These are phyloP conservation scores for Eugnorisma glareosa DNA, from an alignment of 2,888 invertebrate species.

Conservation along the genomic window DNA sequence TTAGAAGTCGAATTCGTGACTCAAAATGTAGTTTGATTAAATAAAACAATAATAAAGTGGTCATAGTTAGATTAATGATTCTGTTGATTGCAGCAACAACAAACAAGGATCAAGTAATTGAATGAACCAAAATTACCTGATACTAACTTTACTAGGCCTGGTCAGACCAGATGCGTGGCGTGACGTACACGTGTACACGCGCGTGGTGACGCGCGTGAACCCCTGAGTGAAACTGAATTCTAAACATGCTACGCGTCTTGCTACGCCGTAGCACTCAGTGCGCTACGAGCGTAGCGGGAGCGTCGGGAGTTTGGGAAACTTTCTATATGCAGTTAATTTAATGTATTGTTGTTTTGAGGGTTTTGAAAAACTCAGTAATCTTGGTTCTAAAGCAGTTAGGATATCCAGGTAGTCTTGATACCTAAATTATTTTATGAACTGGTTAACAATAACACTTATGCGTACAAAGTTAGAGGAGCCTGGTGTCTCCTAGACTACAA, in stretches of 20 bases:
- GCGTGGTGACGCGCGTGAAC: no score
- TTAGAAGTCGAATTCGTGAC: background rate
- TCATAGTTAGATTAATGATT: background rate
- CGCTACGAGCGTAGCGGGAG: conserved; percentile 31
- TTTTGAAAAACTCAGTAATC: background rate
- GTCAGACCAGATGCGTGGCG: no score
- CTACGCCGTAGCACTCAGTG: conserved; percentile 39
- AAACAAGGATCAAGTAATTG: background rate
- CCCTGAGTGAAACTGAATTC: background rate
- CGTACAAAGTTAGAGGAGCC: background rate
- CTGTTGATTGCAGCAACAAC: background rate
- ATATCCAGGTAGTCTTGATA: background rate
- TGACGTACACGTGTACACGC: no score
- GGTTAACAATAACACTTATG: background rate
- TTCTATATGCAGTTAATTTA: background rate
- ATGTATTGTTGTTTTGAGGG: background rate
- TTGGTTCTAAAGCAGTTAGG: background rate
- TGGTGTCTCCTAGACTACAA: background rate
- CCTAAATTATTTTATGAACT: background rate
- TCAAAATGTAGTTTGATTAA: background rate
- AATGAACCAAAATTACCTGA: background rate
- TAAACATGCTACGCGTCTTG: conserved; percentile 10
- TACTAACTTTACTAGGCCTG: no score
- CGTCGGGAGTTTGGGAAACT: background rate
- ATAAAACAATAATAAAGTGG: background rate